phyloP scores from a whole-genome alignment of 2,888 invertebrate genomes.

The Chrysodeixis includens region DNA sequence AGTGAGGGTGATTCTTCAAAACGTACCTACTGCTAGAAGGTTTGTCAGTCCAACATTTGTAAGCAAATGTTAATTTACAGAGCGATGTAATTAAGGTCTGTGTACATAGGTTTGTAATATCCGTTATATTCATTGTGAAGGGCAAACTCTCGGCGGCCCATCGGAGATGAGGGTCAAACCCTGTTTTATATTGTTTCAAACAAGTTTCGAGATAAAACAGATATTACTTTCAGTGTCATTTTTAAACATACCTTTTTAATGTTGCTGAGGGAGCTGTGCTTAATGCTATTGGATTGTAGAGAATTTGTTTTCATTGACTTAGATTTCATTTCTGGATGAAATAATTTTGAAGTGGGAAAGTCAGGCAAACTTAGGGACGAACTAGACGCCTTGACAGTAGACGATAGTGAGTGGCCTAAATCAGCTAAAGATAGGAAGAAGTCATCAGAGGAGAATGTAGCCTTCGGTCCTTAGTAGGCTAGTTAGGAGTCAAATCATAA shows the following conservation, averaged over 20 bases:
- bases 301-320: background rate
- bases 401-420: no score
- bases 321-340: background rate
- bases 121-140: conserved; percentile 6
- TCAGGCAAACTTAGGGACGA: no score
- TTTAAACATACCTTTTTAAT: background rate
- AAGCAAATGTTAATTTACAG: conserved; percentile 11
- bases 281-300: background rate
- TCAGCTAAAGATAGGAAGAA: no score
- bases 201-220: background rate
- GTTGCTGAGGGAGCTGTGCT: background rate
- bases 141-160: conserved; percentile 6
- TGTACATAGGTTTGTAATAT: conserved; percentile 11
- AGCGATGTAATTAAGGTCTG: conserved; percentile 13
- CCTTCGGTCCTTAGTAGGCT: no score
- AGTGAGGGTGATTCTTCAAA: background rate
- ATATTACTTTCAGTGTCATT: background rate
- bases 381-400: no score
- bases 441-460: no score
- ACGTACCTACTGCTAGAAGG: background rate
- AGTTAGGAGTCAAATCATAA: no score
- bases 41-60: background rate
- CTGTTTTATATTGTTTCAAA: conserved; percentile 2
- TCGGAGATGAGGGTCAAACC: conserved; percentile 6
- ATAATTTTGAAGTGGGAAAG: no score